Evolutionary conservation across 2,113 vertebrate species (phyloP).

Genomic region (Gymnogyps californianus): DNA sequence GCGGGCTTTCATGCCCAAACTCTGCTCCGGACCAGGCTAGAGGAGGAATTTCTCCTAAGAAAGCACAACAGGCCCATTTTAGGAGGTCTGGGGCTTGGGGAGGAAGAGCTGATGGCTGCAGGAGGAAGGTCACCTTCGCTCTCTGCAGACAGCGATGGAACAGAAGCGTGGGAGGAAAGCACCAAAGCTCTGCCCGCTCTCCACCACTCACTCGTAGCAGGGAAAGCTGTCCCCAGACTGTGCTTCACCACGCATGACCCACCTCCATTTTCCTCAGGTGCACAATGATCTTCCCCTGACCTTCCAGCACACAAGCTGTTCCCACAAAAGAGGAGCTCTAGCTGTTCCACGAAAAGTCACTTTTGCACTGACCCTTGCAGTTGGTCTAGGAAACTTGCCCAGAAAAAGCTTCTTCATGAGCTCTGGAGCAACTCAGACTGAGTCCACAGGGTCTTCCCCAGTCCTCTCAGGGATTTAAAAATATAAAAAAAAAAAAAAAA

Average conservation of each 20-base stretch:
- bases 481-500: no score
- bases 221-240: neutral
- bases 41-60: neutral
- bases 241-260: neutral
- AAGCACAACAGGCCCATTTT: neutral
- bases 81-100: neutral
- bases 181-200: neutral
- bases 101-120: neutral
- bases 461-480: neutral
- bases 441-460: neutral
- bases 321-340: neutral
- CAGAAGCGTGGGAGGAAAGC: neutral
- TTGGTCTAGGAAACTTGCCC: fast-evolving
- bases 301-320: conserved; percentile 2
- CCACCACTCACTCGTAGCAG: neutral
- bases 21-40: neutral
- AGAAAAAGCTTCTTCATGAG: neutral
- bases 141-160: fast-evolving
- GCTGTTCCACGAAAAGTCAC: neutral
- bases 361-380: fast-evolving
- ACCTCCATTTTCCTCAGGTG: neutral
- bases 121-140: neutral
- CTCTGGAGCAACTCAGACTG: neutral
- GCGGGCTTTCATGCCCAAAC: fast-evolving
- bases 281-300: neutral